Conservation (phyloP, 64 coral and sea anemone genomes). For the Cladopsammia gracilis region DNA sequence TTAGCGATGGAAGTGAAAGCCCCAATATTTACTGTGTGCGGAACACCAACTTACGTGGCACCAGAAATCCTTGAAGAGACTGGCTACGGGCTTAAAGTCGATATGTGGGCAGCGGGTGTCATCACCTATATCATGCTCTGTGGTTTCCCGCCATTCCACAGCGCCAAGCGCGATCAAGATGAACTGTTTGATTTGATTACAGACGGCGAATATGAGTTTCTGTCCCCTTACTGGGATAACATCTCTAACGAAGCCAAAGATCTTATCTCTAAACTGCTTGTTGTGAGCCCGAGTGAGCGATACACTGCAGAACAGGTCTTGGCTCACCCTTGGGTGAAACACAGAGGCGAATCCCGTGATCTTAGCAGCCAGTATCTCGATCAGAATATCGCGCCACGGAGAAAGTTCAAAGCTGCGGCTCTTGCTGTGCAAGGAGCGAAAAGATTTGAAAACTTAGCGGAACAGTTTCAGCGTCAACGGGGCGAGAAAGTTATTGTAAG, state of each 20-base stretch:
- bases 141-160: constrained; percentile 98
- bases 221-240: constrained; percentile 95
- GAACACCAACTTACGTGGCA: constrained; percentile 97
- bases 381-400: constrained; percentile 32
- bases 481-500: constrained; percentile 89
- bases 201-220: constrained; percentile 48
- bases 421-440: constrained; percentile 85
- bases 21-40: constrained; percentile 95
- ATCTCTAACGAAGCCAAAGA: constrained; percentile 91
- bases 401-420: constrained; percentile 88
- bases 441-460: constrained; percentile 85
- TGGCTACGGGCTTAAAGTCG: constrained; percentile 94
- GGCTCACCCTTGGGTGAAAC: constrained; percentile 77
- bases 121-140: constrained; percentile 99
- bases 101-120: constrained; percentile 98
- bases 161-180: constrained; percentile 94
- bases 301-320: constrained; percentile 83
- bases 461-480: constrained; percentile 87
- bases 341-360: constrained; percentile 48
- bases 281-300: constrained; percentile 70
- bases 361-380: constrained; percentile 45
- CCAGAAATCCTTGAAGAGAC: constrained; percentile 97
- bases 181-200: constrained; percentile 90
- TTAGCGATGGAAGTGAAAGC: constrained; percentile 92
- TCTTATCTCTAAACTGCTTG: constrained; percentile 79